Evolutionary conservation across 2,888 invertebrate genomes (phyloP), one percentile per base, ranked within the genome.

Genomic region (Diarsia brunnea): DNA sequence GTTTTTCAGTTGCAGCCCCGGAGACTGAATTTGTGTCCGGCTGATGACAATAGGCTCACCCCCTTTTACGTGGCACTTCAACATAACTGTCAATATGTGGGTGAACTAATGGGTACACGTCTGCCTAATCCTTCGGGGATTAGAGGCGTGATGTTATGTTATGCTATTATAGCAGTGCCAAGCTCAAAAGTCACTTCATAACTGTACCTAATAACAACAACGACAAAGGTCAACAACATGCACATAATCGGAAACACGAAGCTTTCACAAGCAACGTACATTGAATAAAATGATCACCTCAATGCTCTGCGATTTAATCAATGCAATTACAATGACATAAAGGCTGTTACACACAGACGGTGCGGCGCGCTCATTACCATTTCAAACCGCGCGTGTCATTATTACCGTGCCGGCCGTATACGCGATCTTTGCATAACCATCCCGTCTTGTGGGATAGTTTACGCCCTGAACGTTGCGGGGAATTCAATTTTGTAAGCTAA

Each of bases 401-500:
- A 89, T 89, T 89, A 89, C 84, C 67, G 78, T 51, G 49, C 82
- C 78, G 79, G 85, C 85, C 81, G 77, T 72, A 83, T 67, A 84
- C 77, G 87, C 87, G 88, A 86, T 89, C 90, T 90, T 84, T 85
- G 87, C 87, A 87, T 87, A 86, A 83, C 83, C 85, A 82, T 84
- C 84, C 88, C 91, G 88, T 92, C 92, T 90, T 89, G 90, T 77
- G 87, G 89, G 90, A 91, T 93, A 94, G 94, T 95, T 95, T 95
- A 95, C 93, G 93, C 88, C 89, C 81, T 79, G 91, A 89, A 93
- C 94, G 94, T 90, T 89, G 89, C 75, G 80, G 80, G 93, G 94
- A 94, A 95, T 95, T 95, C 95, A 95, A 95, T 95, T 95, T 93
- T 90, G 91, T 91, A 91, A 89, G 87, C 89, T 90, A 89, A 91